Percentiles rank a stretch among this genome's conserved stretches.
Conservation (phyloP, 2,113 vertebrate genomes). For the crab-eating macaque (Macaca fascicularis) region T2T-MFA8v1.1 NC_088388.1:72578501-72579000, state of each 20-base stretch:
- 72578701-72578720: background rate
- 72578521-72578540: too few relatives aligned
- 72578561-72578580: too few relatives aligned
- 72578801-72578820: background rate
- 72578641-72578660: background rate
- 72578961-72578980: background rate
- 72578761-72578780: background rate
- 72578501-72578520: too few relatives aligned
- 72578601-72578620: too few relatives aligned
- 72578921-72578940: conserved; percentile 1
- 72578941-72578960: conserved; percentile 17
- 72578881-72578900: background rate
- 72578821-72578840: background rate
- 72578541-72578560: too few relatives aligned
- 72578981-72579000: background rate
- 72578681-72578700: background rate
- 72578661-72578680: background rate
- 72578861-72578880: background rate
- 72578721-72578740: background rate
- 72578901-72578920: background rate
- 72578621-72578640: too few relatives aligned
- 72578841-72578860: background rate
- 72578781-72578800: background rate
- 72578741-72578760: background rate
- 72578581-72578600: too few relatives aligned